These are phyloP conservation scores for Hirundichthys speculiger DNA, from an alignment of 2,113 vertebrate genomes.

Conservation along the genomic window DNA sequence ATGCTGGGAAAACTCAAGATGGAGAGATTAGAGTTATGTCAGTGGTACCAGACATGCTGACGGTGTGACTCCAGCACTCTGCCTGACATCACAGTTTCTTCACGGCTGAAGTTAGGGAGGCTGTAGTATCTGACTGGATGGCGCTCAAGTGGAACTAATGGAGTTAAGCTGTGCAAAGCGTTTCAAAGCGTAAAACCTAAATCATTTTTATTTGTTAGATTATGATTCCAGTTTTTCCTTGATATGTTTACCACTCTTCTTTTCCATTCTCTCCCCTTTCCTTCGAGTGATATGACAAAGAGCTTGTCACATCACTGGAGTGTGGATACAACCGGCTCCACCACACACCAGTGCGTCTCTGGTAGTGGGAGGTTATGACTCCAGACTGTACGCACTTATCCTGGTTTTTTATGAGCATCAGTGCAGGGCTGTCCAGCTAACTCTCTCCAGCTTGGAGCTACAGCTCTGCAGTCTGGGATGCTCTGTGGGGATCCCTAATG, in stretches of 20 bases:
- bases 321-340: conserved; percentile 58
- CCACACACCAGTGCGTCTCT: conserved; percentile 35
- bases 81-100: conserved; percentile 57
- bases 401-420: conserved; percentile 55
- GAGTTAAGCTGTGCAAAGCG: conserved; percentile 62
- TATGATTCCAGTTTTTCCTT: conserved; percentile 26
- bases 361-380: conserved; percentile 61
- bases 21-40: conserved; percentile 18
- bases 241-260: conserved; percentile 11
- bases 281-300: conserved; percentile 17
- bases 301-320: conserved; percentile 54
- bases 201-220: conserved; percentile 66
- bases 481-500: conserved; percentile 48
- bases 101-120: conserved; percentile 43
- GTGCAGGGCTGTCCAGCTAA: conserved; percentile 63
- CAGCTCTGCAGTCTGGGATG: conserved; percentile 29
- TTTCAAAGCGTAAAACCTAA: conserved; percentile 66
- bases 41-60: conserved; percentile 53
- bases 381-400: conserved; percentile 41
- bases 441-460: conserved; percentile 47
- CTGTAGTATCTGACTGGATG: conserved; percentile 59
- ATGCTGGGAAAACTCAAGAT: conserved; percentile 45
- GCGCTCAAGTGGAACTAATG: conserved; percentile 71
- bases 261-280: conserved; percentile 3
- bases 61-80: conserved; percentile 26